A percentile compares a stretch with the other conserved stretches of the same genome.
phyloP scores from a whole-genome alignment of 2,797 vertebrate species.

The Triplophysa yarkandensis region DNA sequence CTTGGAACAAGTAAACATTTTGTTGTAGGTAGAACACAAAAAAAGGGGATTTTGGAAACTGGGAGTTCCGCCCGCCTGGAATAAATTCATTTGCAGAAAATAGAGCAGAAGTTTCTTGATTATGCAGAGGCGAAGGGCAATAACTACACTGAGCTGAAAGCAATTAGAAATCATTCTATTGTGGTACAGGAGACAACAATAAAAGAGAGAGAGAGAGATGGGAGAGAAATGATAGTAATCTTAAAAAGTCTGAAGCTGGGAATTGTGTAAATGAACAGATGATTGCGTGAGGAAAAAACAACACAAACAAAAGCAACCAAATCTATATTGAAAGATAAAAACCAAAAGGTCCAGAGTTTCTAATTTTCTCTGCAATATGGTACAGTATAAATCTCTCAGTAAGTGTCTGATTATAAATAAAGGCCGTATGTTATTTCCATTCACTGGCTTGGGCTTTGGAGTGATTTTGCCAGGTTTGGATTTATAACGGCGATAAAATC shows the following conservation, averaged over 20 bases:
- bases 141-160: constrained; percentile 30
- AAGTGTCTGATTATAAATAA: constrained; percentile 27
- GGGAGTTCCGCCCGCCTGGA: background rate
- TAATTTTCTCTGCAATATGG: constrained; percentile 14
- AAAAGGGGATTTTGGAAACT: background rate
- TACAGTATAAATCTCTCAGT: constrained; percentile 16
- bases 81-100: constrained; percentile 27
- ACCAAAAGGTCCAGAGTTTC: background rate
- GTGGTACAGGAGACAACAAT: constrained; percentile 30
- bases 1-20: background rate
- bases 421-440: constrained; percentile 21
- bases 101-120: constrained; percentile 35
- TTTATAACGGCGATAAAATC: constrained; percentile 61
- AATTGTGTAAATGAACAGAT: constrained; percentile 41
- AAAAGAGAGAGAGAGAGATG: constrained; percentile 10
- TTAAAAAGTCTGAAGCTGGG: constrained; percentile 36
- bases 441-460: constrained; percentile 15
- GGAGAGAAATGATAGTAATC: constrained; percentile 31
- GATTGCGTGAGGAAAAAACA: constrained; percentile 32
- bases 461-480: constrained; percentile 43
- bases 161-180: constrained; percentile 42
- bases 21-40: background rate
- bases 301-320: constrained; percentile 16
- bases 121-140: constrained; percentile 36
- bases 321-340: constrained; percentile 10